Base-by-base conservation (phyloP, 37 sponge, comb jelly and placozoan species). In the Ianthella basta region DNA sequence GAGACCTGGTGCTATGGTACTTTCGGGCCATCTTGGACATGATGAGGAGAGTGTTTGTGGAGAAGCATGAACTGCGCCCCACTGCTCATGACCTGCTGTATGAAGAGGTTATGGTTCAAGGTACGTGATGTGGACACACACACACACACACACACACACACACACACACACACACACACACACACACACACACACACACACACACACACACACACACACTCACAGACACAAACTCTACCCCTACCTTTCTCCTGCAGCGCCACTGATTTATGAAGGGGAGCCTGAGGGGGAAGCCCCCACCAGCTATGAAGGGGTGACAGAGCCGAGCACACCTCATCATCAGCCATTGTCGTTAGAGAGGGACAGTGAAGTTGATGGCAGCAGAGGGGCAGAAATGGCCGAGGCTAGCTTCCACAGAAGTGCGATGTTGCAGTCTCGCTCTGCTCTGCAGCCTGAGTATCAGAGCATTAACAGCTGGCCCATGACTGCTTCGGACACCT, bases 101-200 rank as follows among this genome's bases (percentile, higher is more conserved):
- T 24, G 38, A n/a, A 75, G 78, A 75, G 5, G 53, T 75, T 1
- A 75, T 75, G 54, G 4, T 19, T 24, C 37, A 36, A 41, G 78
- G 78, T 75, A 24, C 37, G 78, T 57, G 59, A 56, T 15, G 18
- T 15, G 18, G 20, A 64, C 70, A 69, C 70, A 69, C 70, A 69
- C 70, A 69, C 70, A 69, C 35, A 14, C 70, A 69, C 70, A 69
- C 70, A 69, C 70, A 69, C 70, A 64, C 66, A 64, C 66, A 64
- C 66, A 64, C 66, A 64, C 66, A 64, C 66, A 64, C 66, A 64
- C 70, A 69, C 70, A 14, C 33, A 69, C 70, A 32, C 70, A 69
- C 34, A 10, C 34, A 30, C 33, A 30, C 70, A 69, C 70, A 69
- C 34, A 64, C 66, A 56, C 66, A 64, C 66, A 64, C 23, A 21